Evolutionary conservation across 2,797 vertebrate species (phyloP).

Genomic region (Danio aesculapii): DNA sequence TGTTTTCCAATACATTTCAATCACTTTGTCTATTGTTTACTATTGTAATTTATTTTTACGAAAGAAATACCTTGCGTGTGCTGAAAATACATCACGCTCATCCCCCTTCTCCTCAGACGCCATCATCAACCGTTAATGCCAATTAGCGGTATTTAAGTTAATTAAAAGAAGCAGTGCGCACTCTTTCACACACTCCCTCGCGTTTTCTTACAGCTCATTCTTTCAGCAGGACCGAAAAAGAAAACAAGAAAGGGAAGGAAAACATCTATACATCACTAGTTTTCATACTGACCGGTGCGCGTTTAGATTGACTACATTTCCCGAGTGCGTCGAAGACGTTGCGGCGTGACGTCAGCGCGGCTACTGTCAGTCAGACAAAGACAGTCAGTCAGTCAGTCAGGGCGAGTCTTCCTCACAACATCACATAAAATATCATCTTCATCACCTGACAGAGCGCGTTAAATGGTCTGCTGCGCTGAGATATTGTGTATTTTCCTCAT

Average conservation of each 20-base stretch:
- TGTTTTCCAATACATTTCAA: too few species aligned
- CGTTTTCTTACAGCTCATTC: not conserved
- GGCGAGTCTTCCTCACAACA: constrained; percentile 47
- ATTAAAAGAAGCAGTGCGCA: not conserved
- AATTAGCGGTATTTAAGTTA: not conserved
- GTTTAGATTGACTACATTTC: constrained; percentile 76
- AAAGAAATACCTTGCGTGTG: not conserved
- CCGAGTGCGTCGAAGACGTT: constrained; percentile 62
- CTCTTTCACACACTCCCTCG: not conserved
- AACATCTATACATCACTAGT: constrained; percentile 33
- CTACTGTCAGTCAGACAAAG: constrained; percentile 89
- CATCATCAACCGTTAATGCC: not conserved
- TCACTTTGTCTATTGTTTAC: not conserved
- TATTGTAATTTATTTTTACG: not conserved
- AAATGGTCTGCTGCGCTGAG: constrained; percentile 62
- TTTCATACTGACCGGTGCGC: not conserved
- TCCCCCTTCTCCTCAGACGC: not conserved
- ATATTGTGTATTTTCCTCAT: constrained; percentile 51
- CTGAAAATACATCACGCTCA: not conserved
- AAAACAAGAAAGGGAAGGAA: not conserved
- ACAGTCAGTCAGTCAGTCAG: constrained; percentile 77
- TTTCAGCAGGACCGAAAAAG: not conserved
- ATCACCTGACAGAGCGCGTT: constrained; percentile 50
- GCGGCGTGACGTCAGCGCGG: constrained; percentile 82
- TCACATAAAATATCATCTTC: constrained; percentile 58